Percentiles rank a stretch among this genome's conserved stretches.
phyloP scores from a whole-genome alignment of 2,113 vertebrate genomes.

The Ctenodactylus gundi region DNA sequence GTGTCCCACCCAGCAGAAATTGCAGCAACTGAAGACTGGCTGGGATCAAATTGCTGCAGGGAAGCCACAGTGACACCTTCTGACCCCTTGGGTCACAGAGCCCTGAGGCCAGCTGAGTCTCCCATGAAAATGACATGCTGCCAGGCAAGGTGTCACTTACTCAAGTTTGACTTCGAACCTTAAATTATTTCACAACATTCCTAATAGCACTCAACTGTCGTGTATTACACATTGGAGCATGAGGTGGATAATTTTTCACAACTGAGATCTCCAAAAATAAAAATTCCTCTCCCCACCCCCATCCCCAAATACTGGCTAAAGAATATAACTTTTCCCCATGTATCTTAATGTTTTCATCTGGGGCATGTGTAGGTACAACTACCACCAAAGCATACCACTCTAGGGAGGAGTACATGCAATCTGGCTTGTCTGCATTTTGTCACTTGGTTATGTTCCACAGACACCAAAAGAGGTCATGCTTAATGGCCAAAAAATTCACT shows the following conservation, averaged over 20 bases:
- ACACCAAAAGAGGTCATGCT: constrained; percentile 49
- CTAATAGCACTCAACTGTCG: not conserved
- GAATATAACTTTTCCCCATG: not conserved
- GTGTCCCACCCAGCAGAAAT: not conserved
- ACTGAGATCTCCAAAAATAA: constrained; percentile 12
- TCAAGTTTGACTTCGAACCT: not conserved
- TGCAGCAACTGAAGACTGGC: not conserved
- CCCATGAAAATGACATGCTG: not conserved
- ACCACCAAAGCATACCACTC: not conserved
- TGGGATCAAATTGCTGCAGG: not conserved
- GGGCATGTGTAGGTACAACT: not conserved
- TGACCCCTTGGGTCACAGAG: not conserved
- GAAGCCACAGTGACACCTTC: not conserved
- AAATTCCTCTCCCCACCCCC: not conserved
- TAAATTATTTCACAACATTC: not conserved
- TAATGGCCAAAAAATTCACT: constrained; percentile 61
- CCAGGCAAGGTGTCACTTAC: not conserved
- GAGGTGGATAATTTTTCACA: not conserved
- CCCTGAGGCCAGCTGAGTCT: not conserved
- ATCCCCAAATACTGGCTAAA: not conserved
- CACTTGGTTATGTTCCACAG: constrained; percentile 23
- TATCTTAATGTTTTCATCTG: not conserved
- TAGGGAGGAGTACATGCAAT: not conserved
- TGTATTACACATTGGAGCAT: not conserved
- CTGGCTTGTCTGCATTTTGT: not conserved